Conservation (phyloP, 2,113 vertebrate genomes). For the Vulpes lagopus region DNA sequence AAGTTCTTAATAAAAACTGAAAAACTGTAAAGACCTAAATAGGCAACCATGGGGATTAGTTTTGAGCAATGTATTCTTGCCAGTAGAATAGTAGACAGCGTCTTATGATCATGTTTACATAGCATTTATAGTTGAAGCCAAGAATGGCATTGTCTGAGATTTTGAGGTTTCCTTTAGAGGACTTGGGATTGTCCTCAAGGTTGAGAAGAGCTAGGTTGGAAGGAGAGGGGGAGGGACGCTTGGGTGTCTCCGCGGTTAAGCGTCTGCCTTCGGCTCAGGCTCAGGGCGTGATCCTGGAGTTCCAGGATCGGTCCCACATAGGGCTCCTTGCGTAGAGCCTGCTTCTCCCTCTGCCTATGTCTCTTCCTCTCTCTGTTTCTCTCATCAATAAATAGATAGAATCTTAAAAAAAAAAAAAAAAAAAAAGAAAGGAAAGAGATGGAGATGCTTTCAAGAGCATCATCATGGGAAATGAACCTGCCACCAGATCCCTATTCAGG, state of each 20-base stretch:
- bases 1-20: constrained; percentile 18
- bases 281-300: no score
- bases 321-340: no score
- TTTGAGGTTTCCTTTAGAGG: background rate
- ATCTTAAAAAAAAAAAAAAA: no score
- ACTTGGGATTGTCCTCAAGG: background rate
- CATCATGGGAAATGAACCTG: background rate
- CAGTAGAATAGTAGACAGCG: background rate
- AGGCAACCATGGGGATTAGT: background rate
- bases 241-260: no score
- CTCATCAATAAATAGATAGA: no score
- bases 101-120: background rate
- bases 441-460: background rate
- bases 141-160: background rate
- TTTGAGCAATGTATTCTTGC: background rate
- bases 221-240: background rate
- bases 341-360: no score
- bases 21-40: background rate
- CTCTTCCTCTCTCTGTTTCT: no score
- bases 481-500: background rate
- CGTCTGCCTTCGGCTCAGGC: no score
- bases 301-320: no score
- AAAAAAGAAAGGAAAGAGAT: no score
- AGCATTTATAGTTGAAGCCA: background rate
- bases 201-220: background rate